A percentile compares a stretch with the other conserved stretches of the same genome.
phyloP scores from a whole-genome alignment of 2,888 invertebrate species.

The Anticlea derivata region DNA sequence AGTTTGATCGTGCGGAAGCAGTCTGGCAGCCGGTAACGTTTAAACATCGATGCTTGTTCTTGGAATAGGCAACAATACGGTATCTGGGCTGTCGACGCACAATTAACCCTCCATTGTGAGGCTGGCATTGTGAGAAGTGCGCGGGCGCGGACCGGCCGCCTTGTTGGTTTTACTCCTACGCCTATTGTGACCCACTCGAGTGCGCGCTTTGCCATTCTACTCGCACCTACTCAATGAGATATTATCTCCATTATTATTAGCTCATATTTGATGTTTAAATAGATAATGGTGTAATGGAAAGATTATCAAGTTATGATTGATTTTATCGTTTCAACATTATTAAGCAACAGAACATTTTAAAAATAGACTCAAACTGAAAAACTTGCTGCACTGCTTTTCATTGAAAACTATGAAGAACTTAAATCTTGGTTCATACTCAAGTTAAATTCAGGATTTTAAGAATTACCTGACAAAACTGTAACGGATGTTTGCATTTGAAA shows the following conservation, averaged over 20 bases:
- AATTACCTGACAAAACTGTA: constrained; percentile 16
- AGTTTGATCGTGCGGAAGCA: constrained; percentile 42
- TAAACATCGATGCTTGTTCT: constrained; percentile 49
- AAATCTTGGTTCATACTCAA: no score
- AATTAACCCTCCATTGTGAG: constrained; percentile 77
- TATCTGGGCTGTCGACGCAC: constrained; percentile 75
- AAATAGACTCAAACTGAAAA: no score
- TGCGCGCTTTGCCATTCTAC: constrained; percentile 64
- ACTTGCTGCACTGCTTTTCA: no score
- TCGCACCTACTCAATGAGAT: constrained; percentile 64
- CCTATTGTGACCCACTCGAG: constrained; percentile 70
- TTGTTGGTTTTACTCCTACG: constrained; percentile 77
- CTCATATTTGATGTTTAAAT: constrained; percentile 62
- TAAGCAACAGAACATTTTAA: no score
- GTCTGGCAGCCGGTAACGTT: constrained; percentile 16
- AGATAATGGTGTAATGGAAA: constrained; percentile 63
- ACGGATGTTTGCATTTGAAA: constrained; percentile 45
- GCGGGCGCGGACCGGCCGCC: constrained; percentile 56
- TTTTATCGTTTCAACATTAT: no score
- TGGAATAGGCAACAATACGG: constrained; percentile 57
- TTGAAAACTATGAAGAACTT: no score
- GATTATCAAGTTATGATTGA: constrained; percentile 60
- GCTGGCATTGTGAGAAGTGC: constrained; percentile 58
- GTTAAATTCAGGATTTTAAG: no score
- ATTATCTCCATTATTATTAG: constrained; percentile 71